Conservation (phyloP, 2,113 vertebrate genomes). For the Taurulus bubalis region DNA sequence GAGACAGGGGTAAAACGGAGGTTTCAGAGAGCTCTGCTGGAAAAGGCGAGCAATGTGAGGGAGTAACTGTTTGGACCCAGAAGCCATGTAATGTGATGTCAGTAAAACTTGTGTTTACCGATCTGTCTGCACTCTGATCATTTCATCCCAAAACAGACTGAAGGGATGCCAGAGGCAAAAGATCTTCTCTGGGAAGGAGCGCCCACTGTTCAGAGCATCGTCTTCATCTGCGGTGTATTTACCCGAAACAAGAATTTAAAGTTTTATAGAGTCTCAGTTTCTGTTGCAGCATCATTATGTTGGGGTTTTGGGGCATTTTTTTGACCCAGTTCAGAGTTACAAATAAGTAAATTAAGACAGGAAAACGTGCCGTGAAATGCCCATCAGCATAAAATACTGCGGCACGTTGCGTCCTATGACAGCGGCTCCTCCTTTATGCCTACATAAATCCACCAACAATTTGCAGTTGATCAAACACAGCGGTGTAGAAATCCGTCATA, state of each 20-base stretch:
- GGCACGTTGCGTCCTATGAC: background rate
- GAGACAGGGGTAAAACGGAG: rapidly evolving
- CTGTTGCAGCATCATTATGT: background rate
- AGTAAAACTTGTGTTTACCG: constrained; percentile 15
- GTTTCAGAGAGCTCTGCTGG: background rate
- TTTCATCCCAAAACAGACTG: constrained; percentile 1
- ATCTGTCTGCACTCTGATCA: constrained; percentile 27
- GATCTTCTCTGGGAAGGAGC: background rate
- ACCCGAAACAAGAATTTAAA: constrained; percentile 6
- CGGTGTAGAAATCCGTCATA: constrained; percentile 18
- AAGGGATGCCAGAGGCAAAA: constrained; percentile 17
- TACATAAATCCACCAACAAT: constrained; percentile 11
- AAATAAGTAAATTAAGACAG: background rate
- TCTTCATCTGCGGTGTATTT: background rate
- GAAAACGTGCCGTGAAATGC: background rate
- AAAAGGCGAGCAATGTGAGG: background rate
- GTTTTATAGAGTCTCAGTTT: background rate
- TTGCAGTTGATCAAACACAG: constrained; percentile 13
- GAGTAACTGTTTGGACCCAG: background rate
- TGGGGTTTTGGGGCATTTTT: background rate
- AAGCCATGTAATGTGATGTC: background rate
- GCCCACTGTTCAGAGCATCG: background rate
- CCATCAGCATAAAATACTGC: background rate
- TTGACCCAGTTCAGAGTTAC: background rate
- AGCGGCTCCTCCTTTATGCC: constrained; percentile 2